These are phyloP conservation scores for Nasonia oneida DNA, from an alignment of 2,888 invertebrate genomes.

Conservation along the genomic window DNA sequence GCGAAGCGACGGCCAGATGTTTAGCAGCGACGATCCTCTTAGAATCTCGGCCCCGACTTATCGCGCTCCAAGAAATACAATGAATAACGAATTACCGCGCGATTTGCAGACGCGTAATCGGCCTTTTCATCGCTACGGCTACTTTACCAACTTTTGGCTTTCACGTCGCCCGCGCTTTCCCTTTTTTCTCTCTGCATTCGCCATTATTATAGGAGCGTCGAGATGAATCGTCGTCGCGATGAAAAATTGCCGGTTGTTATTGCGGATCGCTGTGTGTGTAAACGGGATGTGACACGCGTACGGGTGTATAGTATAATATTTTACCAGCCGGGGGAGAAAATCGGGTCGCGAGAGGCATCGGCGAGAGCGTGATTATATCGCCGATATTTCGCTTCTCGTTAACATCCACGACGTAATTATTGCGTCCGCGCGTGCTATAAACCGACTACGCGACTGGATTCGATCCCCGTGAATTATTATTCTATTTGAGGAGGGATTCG, in stretches of 20 bases:
- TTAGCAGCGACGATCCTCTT: slow-evolving; percentile 70
- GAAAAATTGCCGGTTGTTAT: too few relatives aligned
- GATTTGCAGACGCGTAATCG: slow-evolving; percentile 53
- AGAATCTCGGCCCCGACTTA: slow-evolving; percentile 69
- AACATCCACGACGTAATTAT: slow-evolving; percentile 37
- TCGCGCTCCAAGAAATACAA: slow-evolving; percentile 71
- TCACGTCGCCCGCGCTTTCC: not conserved
- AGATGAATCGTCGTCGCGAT: too few relatives aligned
- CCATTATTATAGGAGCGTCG: too few relatives aligned
- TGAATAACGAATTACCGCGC: slow-evolving; percentile 68
- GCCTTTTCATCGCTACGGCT: slow-evolving; percentile 5
- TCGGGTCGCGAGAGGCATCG: not conserved
- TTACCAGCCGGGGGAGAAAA: not conserved
- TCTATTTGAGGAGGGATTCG: not conserved
- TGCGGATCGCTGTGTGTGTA: not conserved
- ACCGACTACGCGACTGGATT: not conserved
- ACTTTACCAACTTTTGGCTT: slow-evolving; percentile 9
- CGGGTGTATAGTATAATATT: not conserved
- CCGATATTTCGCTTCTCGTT: slow-evolving; percentile 44
- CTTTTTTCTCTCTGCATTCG: not conserved
- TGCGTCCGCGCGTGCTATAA: slow-evolving; percentile 4
- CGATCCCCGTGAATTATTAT: not conserved
- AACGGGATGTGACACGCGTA: not conserved
- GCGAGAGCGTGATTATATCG: slow-evolving; percentile 1
- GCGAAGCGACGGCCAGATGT: slow-evolving; percentile 53